Conservation (phyloP, 1,140 invertebrate species). For the Drosophila lacteicornis region DNA sequence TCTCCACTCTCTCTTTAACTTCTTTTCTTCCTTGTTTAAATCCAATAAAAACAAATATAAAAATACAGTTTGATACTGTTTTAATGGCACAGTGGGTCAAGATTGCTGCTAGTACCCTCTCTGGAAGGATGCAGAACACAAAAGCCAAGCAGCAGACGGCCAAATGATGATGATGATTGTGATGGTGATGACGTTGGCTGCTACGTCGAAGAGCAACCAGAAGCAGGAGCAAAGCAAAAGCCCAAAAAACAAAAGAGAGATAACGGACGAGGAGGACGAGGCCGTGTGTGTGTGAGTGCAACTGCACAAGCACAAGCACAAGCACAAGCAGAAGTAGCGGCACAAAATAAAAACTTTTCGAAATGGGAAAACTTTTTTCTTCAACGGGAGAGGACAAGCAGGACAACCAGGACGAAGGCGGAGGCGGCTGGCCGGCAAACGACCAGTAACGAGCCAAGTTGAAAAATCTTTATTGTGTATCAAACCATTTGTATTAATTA, state of each 20-base stretch:
- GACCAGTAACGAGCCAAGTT: constrained; percentile 78
- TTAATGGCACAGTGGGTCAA: constrained; percentile 6
- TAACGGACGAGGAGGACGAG: constrained; percentile 23
- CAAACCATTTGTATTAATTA: constrained; percentile 84
- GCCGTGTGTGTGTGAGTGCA: constrained; percentile 38
- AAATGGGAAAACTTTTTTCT: constrained; percentile 82
- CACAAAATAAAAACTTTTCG: constrained; percentile 78
- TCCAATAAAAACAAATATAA: neutral
- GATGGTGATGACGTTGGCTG: constrained; percentile 38
- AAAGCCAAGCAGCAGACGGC: constrained; percentile 27
- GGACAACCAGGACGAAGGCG: constrained; percentile 13
- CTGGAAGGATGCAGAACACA: constrained; percentile 15
- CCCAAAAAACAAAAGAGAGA: constrained; percentile 75
- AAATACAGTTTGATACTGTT: neutral
- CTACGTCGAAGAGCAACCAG: constrained; percentile 12
- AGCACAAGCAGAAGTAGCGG: constrained; percentile 28
- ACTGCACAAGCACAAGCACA: constrained; percentile 50
- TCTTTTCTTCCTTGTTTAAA: neutral
- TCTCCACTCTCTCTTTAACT: neutral
- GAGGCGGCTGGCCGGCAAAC: constrained; percentile 5
- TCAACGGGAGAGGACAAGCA: constrained; percentile 59
- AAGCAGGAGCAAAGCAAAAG: constrained; percentile 41
- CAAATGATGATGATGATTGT: constrained; percentile 49
- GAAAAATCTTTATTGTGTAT: constrained; percentile 84
- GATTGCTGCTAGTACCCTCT: constrained; percentile 5